phyloP scores from a whole-genome alignment of 2,888 invertebrate genomes.

The Cataglyphis albicans region DNA sequence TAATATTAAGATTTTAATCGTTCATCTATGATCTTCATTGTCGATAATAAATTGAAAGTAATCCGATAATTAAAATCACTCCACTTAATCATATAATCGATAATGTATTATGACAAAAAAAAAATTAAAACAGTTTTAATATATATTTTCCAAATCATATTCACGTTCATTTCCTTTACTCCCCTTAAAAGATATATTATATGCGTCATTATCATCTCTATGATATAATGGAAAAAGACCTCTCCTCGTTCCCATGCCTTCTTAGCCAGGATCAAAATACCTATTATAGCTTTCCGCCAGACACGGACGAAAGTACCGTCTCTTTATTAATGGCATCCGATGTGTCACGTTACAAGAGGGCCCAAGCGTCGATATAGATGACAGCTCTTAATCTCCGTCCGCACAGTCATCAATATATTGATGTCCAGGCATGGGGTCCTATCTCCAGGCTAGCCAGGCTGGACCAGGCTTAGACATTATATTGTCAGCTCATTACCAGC shows the following conservation, averaged over 20 bases:
- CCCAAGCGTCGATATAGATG: conserved; percentile 65
- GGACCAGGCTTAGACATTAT: conserved; percentile 70
- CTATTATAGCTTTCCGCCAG: conserved; percentile 51
- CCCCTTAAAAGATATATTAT: neutral
- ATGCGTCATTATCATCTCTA: conserved; percentile 34
- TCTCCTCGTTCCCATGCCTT: conserved; percentile 36
- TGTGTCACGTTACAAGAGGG: conserved; percentile 66
- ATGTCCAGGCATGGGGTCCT: conserved; percentile 64
- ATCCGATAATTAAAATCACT: conserved; percentile 7
- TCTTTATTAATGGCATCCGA: conserved; percentile 68
- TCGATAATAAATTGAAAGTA: neutral
- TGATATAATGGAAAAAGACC: conserved; percentile 44
- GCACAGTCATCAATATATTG: conserved; percentile 74
- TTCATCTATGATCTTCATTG: neutral
- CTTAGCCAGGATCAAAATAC: conserved; percentile 57
- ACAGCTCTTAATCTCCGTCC: conserved; percentile 72
- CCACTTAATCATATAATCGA: neutral
- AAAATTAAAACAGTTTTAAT: neutral
- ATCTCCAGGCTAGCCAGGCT: conserved; percentile 53
- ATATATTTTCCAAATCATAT: neutral
- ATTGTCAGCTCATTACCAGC: conserved; percentile 78
- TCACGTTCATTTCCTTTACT: neutral
- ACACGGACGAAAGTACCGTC: conserved; percentile 37
- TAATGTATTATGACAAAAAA: neutral
- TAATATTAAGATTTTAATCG: conserved; percentile 31